These are phyloP conservation scores for Calidris pygmaea DNA, from an alignment of 2,113 vertebrate genomes.

Conservation along the genomic window DNA sequence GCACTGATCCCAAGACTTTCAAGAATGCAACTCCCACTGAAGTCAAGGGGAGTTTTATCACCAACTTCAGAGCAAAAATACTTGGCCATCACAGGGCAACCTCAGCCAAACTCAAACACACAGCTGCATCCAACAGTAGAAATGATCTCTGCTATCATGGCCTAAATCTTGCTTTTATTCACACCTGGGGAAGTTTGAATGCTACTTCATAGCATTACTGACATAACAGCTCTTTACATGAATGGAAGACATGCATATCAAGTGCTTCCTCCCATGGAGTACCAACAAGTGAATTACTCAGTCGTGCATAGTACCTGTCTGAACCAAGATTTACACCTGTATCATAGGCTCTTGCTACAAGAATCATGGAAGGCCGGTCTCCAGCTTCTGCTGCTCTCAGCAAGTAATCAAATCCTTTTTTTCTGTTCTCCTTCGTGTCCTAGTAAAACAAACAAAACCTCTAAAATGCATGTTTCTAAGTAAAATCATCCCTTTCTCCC, in stretches of 20 bases:
- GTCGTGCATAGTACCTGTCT: conserved; percentile 79
- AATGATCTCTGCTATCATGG: background rate
- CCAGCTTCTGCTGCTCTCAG: conserved; percentile 91
- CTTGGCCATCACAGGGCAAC: background rate
- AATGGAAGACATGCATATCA: background rate
- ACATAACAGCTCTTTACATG: background rate
- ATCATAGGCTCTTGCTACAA: conserved; percentile 90
- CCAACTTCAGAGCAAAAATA: background rate
- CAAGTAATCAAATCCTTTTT: conserved; percentile 89
- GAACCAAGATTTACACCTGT: conserved; percentile 82
- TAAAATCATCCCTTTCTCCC: background rate
- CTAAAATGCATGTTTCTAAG: background rate
- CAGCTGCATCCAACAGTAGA: background rate
- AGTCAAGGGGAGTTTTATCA: background rate
- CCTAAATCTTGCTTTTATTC: background rate
- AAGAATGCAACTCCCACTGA: background rate
- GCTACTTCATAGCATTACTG: background rate
- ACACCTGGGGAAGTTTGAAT: background rate
- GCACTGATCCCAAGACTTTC: background rate
- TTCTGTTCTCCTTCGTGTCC: conserved; percentile 86
- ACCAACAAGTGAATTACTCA: background rate
- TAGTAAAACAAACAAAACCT: conserved; percentile 52
- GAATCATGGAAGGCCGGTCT: conserved; percentile 91
- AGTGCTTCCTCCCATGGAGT: background rate
- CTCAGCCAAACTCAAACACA: background rate